Percentiles rank a stretch among this genome's conserved stretches.
These are phyloP conservation scores for Scelioninae gen. 2 DNA, from an alignment of 2,888 invertebrate species.

Conservation along the genomic window DNA sequence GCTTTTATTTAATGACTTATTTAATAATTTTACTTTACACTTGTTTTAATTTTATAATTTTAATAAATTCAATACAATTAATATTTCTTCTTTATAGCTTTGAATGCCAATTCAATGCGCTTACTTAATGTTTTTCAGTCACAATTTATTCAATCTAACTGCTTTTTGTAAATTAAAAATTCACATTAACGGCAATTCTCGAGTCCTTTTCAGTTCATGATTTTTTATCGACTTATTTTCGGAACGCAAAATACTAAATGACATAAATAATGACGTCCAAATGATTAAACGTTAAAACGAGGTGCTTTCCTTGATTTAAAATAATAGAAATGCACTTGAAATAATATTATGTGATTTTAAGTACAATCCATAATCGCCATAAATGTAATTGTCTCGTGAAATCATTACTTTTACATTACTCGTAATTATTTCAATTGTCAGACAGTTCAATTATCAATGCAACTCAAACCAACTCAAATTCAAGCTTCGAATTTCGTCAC, in stretches of 20 bases:
- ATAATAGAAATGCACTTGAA: slow-evolving; percentile 32
- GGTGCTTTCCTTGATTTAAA: slow-evolving; percentile 29
- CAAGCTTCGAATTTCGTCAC: slow-evolving; percentile 5
- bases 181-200: too few relatives aligned
- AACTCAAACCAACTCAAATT: slow-evolving; percentile 12
- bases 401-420: slow-evolving; percentile 44
- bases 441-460: slow-evolving; percentile 13
- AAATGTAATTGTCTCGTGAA: slow-evolving; percentile 40
- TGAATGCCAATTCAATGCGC: too few relatives aligned
- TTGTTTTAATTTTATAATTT: too few relatives aligned
- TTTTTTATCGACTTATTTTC: too few relatives aligned
- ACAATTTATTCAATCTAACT: too few relatives aligned
- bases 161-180: too few relatives aligned
- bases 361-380: slow-evolving; percentile 29
- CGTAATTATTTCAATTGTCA: slow-evolving; percentile 40
- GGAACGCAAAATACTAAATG: slow-evolving; percentile 1
- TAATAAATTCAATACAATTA: too few relatives aligned
- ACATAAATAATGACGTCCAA: slow-evolving; percentile 1
- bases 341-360: slow-evolving; percentile 22
- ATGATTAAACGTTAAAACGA: slow-evolving; percentile 11
- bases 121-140: too few relatives aligned
- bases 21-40: too few relatives aligned
- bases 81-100: too few relatives aligned
- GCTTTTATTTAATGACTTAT: too few relatives aligned
- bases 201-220: too few relatives aligned